Base-by-base conservation (phyloP, 2,888 invertebrate genomes). In the Alentia gelatinosa region DNA sequence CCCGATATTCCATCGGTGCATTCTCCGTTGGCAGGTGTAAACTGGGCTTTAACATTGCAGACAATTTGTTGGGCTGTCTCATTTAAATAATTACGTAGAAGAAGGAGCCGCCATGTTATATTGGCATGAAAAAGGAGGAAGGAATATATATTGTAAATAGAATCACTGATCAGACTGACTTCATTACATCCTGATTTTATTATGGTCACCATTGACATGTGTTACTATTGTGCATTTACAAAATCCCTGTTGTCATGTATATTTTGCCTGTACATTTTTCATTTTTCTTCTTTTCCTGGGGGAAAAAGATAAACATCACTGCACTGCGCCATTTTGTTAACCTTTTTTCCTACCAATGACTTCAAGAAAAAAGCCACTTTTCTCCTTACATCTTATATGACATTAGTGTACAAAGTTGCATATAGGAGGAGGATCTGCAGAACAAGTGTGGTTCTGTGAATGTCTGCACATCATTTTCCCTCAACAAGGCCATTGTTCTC, bases 361-460 rank as follows among this genome's bases (percentile, higher is more conserved):
- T 79, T 79, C 35, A 35, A 35, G 30, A 68, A 68, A 68, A 68
- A n/a, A 30, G 30, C 68, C n/a, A 68, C 30, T 1, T 30, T 68
- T 68, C 30, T 68, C 68, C 12, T 68, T 26, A 79, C 19, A 23
- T 33, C 37, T 19, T 79, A 4, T 37, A 79, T 79, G 39, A 79
- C 26, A 79, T 37, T 23, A 79, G 12, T 79, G 79, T 79, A 79
- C 39, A 37, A 79, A 79, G 79, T 79, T 79, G 79, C 79, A 79
- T 79, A 79, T 79, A 35, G 35, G 7, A 79, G 12, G 37, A 37
- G 12, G n/a, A n/a, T n/a, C 79, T 37, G 79, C 79, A 79, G 35
- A 37, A 79, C 37, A 79, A 35, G 35, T 79, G 79, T 79, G 79
- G 23, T 1, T 79, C 23, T 23, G 39, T 3, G 1, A 23, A n/a